These are phyloP conservation scores for Polydrusus cervinus DNA, from an alignment of 2,888 invertebrate genomes.

Conservation along the genomic window DNA sequence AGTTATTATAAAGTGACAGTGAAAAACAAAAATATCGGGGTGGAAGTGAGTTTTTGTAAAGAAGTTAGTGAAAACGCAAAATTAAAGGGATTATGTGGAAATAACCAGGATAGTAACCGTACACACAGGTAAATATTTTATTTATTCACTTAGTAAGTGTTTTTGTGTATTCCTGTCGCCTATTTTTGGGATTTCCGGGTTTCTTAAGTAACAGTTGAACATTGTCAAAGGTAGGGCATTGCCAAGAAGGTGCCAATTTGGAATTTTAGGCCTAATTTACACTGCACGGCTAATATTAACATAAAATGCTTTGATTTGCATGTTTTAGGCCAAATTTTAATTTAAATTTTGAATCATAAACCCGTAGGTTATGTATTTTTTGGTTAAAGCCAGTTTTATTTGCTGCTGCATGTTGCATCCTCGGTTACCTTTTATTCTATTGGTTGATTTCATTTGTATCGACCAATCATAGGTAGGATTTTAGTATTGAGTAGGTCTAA, in stretches of 20 bases:
- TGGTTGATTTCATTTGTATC: slow-evolving; percentile 14
- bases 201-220: slow-evolving; percentile 32
- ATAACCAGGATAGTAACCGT: slow-evolving; percentile 38
- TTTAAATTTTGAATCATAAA: background rate
- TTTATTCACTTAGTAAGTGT: background rate
- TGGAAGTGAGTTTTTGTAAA: slow-evolving; percentile 44
- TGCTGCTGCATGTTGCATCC: background rate
- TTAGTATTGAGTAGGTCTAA: background rate
- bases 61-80: slow-evolving; percentile 27
- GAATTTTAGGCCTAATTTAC: background rate
- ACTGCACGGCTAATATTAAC: background rate
- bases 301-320: background rate
- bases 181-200: slow-evolving; percentile 2
- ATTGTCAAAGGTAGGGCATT: slow-evolving; percentile 24
- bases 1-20: slow-evolving; percentile 58
- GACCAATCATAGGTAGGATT: slow-evolving; percentile 28
- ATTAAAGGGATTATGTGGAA: slow-evolving; percentile 43
- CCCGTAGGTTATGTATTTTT: background rate
- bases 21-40: slow-evolving; percentile 57
- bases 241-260: slow-evolving; percentile 13
- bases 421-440: slow-evolving; percentile 1
- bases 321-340: slow-evolving; percentile 6
- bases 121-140: slow-evolving; percentile 32
- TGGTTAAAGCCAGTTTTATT: background rate
- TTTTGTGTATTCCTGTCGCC: background rate